These are phyloP conservation scores for Petrocephalus microphthalmus DNA, from an alignment of 2,113 vertebrate genomes.

Conservation along the genomic window DNA sequence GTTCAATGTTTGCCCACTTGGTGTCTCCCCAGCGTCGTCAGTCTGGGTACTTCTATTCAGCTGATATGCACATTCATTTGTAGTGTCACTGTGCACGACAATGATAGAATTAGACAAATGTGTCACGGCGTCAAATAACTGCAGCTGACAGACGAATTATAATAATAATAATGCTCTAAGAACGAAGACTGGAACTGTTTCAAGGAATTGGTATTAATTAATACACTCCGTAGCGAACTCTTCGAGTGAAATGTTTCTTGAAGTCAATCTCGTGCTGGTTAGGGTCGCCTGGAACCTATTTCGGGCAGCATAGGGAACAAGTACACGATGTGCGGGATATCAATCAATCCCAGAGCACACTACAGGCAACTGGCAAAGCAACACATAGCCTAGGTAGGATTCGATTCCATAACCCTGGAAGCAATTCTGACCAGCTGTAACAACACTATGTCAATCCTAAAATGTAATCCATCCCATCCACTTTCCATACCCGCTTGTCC, in stretches of 20 bases:
- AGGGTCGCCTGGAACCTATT: no score
- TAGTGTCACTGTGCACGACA: not conserved
- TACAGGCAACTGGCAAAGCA: no score
- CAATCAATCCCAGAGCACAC: no score
- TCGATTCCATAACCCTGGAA: no score
- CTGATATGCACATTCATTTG: not conserved
- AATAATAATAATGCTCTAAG: not conserved
- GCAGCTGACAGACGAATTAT: not conserved
- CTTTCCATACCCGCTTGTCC: no score
- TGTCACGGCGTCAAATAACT: not conserved
- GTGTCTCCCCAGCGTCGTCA: not conserved
- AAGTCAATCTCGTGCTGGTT: not conserved
- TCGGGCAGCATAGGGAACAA: not conserved
- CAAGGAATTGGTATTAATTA: not conserved
- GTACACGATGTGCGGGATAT: not conserved
- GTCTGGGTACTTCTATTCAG: not conserved
- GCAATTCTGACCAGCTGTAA: no score
- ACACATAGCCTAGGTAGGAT: no score
- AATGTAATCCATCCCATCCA: no score
- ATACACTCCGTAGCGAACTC: not conserved
- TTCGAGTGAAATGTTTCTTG: not conserved
- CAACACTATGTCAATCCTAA: no score
- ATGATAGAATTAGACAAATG: not conserved
- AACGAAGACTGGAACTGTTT: not conserved
- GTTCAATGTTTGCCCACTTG: not conserved